Conservation (phyloP, 2,113 vertebrate species). For the Ceuthmochares aereus region DNA sequence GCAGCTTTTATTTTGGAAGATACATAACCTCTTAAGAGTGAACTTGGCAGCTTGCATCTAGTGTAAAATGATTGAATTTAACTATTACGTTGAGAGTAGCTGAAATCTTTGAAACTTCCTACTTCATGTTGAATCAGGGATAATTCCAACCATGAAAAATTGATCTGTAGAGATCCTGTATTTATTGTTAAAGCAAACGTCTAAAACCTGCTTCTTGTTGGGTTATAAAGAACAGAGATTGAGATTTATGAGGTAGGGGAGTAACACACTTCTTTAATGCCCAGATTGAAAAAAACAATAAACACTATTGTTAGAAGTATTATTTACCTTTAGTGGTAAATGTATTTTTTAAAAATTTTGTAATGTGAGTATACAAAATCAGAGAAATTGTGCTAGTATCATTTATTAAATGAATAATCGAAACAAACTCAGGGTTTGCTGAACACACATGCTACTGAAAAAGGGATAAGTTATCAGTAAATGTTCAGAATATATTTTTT, state of each 20-base stretch:
- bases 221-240: background rate
- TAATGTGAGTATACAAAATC: background rate
- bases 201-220: background rate
- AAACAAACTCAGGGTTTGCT: background rate
- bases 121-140: background rate
- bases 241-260: background rate
- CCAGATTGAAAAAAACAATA: background rate
- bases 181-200: background rate
- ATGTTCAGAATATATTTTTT: background rate
- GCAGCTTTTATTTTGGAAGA: background rate
- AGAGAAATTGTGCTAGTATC: background rate
- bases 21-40: background rate
- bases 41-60: slow-evolving; percentile 21
- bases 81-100: background rate
- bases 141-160: background rate
- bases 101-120: slow-evolving; percentile 23
- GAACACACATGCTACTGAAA: background rate
- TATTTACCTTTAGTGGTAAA: background rate
- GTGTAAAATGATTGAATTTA: slow-evolving; percentile 36
- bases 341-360: background rate
- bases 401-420: background rate
- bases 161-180: background rate
- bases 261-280: background rate
- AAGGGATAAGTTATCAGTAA: background rate
- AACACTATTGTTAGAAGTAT: no score